phyloP scores from a whole-genome alignment of 1,140 invertebrate species.

The Ceratitis capitata region DNA sequence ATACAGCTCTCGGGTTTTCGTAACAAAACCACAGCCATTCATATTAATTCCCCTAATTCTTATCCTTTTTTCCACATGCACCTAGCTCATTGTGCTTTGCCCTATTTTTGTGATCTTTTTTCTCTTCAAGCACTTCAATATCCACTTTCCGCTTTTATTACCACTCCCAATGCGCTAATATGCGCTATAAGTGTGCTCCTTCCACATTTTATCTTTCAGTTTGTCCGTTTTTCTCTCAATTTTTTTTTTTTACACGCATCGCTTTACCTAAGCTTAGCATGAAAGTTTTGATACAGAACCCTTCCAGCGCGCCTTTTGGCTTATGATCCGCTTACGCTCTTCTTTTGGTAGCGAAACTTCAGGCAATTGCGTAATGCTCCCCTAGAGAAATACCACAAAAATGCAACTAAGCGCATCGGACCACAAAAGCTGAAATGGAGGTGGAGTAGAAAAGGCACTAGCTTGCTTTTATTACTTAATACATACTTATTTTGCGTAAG shows the following conservation, averaged over 20 bases:
- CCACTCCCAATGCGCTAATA: conserved; percentile 22
- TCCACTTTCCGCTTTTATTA: background rate
- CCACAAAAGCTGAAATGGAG: conserved; percentile 23
- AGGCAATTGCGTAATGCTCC: conserved; percentile 1
- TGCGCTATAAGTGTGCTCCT: background rate
- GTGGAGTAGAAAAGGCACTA: background rate
- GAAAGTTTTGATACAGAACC: background rate
- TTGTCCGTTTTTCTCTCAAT: background rate
- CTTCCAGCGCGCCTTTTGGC: background rate
- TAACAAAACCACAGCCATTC: background rate
- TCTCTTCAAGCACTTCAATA: background rate
- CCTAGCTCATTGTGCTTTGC: background rate
- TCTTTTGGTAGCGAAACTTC: background rate
- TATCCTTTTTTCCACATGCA: background rate
- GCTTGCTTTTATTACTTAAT: too few species aligned
- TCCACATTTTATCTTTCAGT: background rate
- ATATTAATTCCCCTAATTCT: background rate
- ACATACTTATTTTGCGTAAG: too few species aligned
- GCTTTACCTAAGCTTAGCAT: background rate
- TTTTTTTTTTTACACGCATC: background rate
- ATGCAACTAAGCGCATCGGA: conserved; percentile 15
- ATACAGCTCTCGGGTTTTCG: too few species aligned
- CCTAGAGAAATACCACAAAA: background rate
- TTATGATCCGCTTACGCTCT: conserved; percentile 3
- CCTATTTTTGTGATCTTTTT: background rate